Evolutionary conservation across 2,888 invertebrate genomes (phyloP), one percentile per base, ranked within the genome.

Genomic region (Serrognathus titanus): DNA sequence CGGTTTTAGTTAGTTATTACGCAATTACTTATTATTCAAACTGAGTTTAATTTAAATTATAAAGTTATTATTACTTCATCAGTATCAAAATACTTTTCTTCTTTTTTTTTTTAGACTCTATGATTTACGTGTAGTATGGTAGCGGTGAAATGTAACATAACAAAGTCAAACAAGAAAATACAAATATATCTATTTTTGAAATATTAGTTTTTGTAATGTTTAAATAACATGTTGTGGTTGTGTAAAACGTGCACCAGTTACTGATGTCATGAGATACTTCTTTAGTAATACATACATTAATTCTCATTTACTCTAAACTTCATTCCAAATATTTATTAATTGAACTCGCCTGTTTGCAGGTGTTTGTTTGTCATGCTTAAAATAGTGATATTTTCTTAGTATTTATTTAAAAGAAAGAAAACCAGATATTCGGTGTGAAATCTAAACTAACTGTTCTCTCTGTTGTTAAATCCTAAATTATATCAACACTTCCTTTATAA

Each of bases 111-210:
- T 43, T 43, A 40, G 40, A 40, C 12, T 40, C 8, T 40, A 12
- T 16, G 16, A 9, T 43, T 43, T 43, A 43, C 20, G 43, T 36
- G 48, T 48, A 52, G 45, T 53, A 50, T 46, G 57, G 57, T 55
- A 59, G 53, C 24, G 56, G 53, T 48, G 39, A 38, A 45, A 11
- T 45, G 45, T 52, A 50, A 61, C 55, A 46, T 59, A 60, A 59
- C 51, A 63, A 55, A 53, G 46, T 57, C 59, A 56, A 58, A 63
- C 56, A 61, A 60, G 59, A 58, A 40, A 59, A 65, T 64, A 61
- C 62, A 59, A 55, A 70, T 62, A 65, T 62, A 64, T 72, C 68
- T 74, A 74, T 74, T 74, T 74, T 74, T 73, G 74, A 74, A 72
- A 70, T 65, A 70, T 71, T 70, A 69, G 72, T 71, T 71, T 71